These are phyloP conservation scores for Halichoerus grypus DNA, from an alignment of 2,113 vertebrate species.

Conservation along the genomic window DNA sequence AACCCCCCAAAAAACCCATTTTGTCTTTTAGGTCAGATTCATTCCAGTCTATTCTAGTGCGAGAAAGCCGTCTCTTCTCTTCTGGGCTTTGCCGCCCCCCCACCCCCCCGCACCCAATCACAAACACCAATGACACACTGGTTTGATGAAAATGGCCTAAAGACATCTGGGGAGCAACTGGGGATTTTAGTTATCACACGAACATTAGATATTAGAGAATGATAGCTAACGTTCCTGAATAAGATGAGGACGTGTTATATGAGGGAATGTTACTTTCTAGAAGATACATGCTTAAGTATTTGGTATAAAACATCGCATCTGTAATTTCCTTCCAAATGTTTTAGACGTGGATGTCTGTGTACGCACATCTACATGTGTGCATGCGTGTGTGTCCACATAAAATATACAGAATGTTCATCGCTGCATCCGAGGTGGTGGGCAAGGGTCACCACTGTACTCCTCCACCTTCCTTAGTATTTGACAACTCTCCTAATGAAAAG, in stretches of 20 bases:
- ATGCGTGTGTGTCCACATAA: background rate
- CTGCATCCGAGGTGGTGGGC: background rate
- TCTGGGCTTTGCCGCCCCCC: background rate
- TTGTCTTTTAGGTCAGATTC: background rate
- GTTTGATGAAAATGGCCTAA: conserved; percentile 35
- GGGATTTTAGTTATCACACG: background rate
- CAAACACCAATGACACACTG: background rate
- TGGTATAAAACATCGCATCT: background rate
- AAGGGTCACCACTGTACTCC: background rate
- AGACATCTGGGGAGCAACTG: background rate
- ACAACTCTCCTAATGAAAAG: conserved; percentile 22
- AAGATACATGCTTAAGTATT: background rate
- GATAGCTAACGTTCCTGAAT: background rate
- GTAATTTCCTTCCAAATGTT: conserved; percentile 29
- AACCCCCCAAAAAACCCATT: background rate
- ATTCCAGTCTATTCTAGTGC: background rate
- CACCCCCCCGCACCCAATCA: background rate
- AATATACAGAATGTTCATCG: background rate
- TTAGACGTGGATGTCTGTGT: background rate
- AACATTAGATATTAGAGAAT: background rate
- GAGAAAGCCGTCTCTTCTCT: background rate
- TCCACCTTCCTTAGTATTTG: background rate
- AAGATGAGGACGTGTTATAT: background rate
- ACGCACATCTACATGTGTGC: too few species aligned
- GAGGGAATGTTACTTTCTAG: background rate